Evolutionary conservation across 2,888 invertebrate genomes (phyloP).

Genomic region (Lamellibrachia satsuma): DNA sequence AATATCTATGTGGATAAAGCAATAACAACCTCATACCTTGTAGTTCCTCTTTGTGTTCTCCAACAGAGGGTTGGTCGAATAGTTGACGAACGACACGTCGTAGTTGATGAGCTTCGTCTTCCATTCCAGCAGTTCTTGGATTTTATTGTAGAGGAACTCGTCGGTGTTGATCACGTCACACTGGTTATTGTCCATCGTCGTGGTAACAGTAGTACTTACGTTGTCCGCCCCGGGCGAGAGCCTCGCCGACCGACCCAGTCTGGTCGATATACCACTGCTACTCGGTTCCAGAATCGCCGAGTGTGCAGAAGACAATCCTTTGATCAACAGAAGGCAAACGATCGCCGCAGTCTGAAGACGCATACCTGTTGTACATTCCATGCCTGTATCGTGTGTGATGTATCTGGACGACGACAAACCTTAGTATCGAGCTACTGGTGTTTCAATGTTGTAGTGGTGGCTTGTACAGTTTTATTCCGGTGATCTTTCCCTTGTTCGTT

Average conservation of each 20-base stretch:
- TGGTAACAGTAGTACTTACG: slow-evolving; percentile 8
- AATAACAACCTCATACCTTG: slow-evolving; percentile 22
- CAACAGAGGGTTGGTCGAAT: slow-evolving; percentile 39
- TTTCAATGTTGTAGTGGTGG: neutral
- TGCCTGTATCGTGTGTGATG: neutral
- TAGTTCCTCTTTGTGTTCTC: slow-evolving; percentile 31
- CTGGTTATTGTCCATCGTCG: slow-evolving; percentile 17
- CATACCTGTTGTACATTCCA: neutral
- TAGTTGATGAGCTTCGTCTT: slow-evolving; percentile 42
- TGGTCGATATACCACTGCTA: neutral
- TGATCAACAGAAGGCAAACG: neutral
- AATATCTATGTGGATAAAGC: neutral
- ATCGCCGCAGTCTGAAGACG: neutral
- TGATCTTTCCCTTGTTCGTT: too few species aligned
- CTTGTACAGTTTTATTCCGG: too few species aligned
- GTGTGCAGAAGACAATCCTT: neutral
- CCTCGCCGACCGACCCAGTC: neutral
- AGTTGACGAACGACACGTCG: slow-evolving; percentile 37
- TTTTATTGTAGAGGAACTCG: slow-evolving; percentile 28
- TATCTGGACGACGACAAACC: neutral
- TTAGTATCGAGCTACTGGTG: neutral
- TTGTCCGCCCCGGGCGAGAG: neutral
- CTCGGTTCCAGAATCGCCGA: neutral
- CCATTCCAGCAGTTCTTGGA: slow-evolving; percentile 25
- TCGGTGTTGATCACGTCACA: slow-evolving; percentile 28